phyloP scores from a whole-genome alignment of 2,888 invertebrate species.

The Tubulanus polymorphus region DNA sequence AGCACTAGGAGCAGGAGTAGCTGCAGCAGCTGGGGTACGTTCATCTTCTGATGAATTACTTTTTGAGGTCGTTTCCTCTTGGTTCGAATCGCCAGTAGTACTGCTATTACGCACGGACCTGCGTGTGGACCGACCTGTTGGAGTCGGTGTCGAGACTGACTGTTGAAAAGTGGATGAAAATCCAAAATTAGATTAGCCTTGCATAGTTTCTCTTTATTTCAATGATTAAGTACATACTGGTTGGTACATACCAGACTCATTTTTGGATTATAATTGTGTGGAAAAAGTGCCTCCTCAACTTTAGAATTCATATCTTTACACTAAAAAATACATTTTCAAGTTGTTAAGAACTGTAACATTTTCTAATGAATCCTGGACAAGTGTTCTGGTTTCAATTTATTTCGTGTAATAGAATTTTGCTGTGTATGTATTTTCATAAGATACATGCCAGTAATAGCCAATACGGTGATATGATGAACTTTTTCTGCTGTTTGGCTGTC shows the following conservation, averaged over 20 bases:
- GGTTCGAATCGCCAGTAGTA: no score
- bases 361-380: no score
- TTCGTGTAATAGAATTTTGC: no score
- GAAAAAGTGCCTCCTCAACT: constrained; percentile 52
- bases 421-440: no score
- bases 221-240: no score
- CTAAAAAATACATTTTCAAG: constrained; percentile 26
- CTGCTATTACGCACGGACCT: background rate
- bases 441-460: constrained; percentile 49
- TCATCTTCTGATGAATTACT: no score
- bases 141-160: constrained; percentile 22
- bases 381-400: no score
- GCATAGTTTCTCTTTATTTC: no score
- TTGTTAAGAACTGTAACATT: background rate
- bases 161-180: constrained; percentile 16
- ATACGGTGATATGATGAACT: constrained; percentile 52
- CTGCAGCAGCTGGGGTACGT: no score
- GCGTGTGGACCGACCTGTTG: constrained; percentile 17
- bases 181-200: no score
- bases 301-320: constrained; percentile 44
- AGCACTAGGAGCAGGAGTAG: no score
- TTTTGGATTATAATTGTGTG: constrained; percentile 53
- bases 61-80: no score
- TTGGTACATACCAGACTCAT: constrained; percentile 41
- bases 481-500: constrained; percentile 49